Evolutionary conservation across 2,888 invertebrate genomes (phyloP), one percentile per base, ranked within the genome.

Genomic region (Anoplius nigerrimus): DNA sequence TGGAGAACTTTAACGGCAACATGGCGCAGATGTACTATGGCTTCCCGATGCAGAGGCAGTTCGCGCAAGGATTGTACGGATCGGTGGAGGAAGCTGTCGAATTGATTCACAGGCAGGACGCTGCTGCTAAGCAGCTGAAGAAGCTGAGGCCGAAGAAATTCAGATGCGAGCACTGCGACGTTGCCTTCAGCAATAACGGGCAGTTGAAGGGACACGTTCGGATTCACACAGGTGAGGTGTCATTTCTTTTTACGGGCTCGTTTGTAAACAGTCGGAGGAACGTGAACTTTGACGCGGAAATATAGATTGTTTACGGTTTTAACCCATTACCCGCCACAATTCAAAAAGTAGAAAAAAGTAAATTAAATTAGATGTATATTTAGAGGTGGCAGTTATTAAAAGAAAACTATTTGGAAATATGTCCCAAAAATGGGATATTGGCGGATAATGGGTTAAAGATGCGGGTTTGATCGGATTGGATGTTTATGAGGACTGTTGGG

Each of bases 131-230:
- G 2, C 83, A 85, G 27, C 74, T 83, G 59, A 91, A 93, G 75
- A 95, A 96, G 82, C 93, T 95, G 79, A 91, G 97, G 0, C 97
- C 97, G 0, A 96, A 97, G 89, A 96, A 96, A 84, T 98, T 97
- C 89, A 94, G 95, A 78, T 98, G 98, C 83, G 94, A 95, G 0
- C 94, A 96, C 82, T 97, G 97, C 85, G 93, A 95, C 79, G 95
- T 96, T 0, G 96, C 95, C 0, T 97, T 97, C 87, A 96, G 96
- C n/a, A 97, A 97, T 87, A 97, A 97, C 88, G 97, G 97, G 0
- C 97, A 97, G 81, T 90, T 97, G 0, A 96, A 95, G 87, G 97
- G 97, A 16, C 97, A 97, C 85, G 93, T 96, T n/a, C 90, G 97
- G 66, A 97, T 97, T 63, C 97, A 97, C 84, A 97, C 97, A 45